Percentiles rank a stretch among this genome's conserved stretches.
phyloP scores from a whole-genome alignment of 1,140 invertebrate species.

The Drosophila ambigua region DNA sequence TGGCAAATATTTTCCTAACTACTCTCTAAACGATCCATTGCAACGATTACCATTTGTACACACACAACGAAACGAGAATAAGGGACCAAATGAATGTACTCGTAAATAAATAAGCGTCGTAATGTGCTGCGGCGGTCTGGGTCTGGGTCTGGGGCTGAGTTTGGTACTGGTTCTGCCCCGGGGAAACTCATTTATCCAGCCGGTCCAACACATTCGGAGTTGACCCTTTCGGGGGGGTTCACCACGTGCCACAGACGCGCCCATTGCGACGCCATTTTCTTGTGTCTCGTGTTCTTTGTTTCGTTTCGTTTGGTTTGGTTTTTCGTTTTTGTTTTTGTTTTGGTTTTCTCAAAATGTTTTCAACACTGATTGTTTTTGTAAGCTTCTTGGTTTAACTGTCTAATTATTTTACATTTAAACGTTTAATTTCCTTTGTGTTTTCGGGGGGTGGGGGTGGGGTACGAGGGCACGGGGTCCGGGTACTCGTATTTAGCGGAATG shows the following conservation, averaged over 20 bases:
- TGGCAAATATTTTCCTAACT: conserved; percentile 74
- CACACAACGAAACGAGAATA: conserved; percentile 45
- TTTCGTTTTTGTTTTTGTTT: conserved; percentile 49
- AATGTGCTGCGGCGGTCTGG: conserved; percentile 10
- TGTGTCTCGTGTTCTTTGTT: conserved; percentile 26
- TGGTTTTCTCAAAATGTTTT: conserved; percentile 77
- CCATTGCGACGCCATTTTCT: conserved; percentile 49
- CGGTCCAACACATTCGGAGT: conserved; percentile 2
- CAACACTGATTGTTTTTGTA: conserved; percentile 84
- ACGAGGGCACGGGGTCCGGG: background rate
- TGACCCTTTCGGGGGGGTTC: conserved; percentile 57
- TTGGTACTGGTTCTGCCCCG: background rate
- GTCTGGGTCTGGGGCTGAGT: background rate
- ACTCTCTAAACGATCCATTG: conserved; percentile 61
- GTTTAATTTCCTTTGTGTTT: conserved; percentile 62
- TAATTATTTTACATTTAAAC: conserved; percentile 83
- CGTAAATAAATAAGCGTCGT: conserved; percentile 47
- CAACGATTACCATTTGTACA: conserved; percentile 60
- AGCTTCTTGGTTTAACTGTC: conserved; percentile 84
- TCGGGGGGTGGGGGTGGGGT: too few relatives aligned
- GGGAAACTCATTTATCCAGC: conserved; percentile 1
- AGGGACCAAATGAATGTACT: conserved; percentile 38
- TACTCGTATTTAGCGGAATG: conserved; percentile 44
- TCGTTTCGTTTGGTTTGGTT: conserved; percentile 32
- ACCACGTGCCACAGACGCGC: conserved; percentile 62